Evolutionary conservation across 2,113 vertebrate species (phyloP).

Genomic region (Salvelinus alpinus): DNA sequence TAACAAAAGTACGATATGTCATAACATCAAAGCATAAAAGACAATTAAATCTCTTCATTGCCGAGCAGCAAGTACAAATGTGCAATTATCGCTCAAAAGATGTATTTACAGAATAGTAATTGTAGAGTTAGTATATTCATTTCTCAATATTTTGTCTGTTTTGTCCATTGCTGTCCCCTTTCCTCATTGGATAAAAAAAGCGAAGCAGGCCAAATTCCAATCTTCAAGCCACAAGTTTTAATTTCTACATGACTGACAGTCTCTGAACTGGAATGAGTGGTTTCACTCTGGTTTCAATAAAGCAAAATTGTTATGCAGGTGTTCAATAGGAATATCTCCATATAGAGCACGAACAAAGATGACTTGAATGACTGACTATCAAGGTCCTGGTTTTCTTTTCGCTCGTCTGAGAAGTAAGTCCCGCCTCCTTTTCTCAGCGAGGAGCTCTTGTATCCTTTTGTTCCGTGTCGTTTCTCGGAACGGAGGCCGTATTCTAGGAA

Average conservation of each 20-base stretch:
- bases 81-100: neutral
- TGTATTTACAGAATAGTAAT: neutral
- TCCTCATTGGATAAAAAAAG: neutral
- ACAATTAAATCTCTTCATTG: neutral
- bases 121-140: neutral
- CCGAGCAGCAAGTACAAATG: neutral
- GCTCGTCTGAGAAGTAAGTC: constrained; percentile 56
- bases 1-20: too few species aligned
- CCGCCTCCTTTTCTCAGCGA: constrained; percentile 79
- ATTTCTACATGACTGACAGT: too few species aligned
- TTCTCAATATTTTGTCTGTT: neutral
- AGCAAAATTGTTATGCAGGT: neutral
- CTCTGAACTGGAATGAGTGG: too few species aligned
- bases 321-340: neutral
- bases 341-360: neutral
- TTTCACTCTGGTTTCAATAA: too few species aligned
- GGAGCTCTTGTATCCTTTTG: constrained; percentile 90
- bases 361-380: neutral
- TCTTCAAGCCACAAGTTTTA: too few species aligned
- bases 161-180: too few species aligned
- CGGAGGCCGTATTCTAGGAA: constrained; percentile 69
- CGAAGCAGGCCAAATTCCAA: too few species aligned
- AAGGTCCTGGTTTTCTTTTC: constrained; percentile 56
- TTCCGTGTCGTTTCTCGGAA: constrained; percentile 86
- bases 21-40: neutral